Base-by-base conservation (phyloP, 2,113 vertebrate species). In the Bolborhynchus lineola region DNA sequence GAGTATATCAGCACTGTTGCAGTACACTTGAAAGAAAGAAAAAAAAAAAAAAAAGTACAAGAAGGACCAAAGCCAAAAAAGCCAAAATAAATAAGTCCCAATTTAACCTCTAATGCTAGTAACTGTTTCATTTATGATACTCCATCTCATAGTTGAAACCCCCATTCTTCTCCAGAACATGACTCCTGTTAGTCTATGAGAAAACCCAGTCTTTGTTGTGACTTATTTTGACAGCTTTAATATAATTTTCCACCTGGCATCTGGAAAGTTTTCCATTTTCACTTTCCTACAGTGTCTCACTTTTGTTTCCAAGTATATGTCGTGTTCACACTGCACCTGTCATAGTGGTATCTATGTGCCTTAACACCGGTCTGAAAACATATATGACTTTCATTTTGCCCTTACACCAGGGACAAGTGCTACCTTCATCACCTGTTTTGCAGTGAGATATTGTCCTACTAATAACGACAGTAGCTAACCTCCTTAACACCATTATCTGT, bases 151-250 rank as follows among this genome's bases (percentile, higher is more conserved):
- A 60, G 72, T 0, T 84, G 52, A 77, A 95, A 94, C 64, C 62
- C 82, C 47, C 29, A 13, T 76, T 91, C 76, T 79, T 74, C 78
- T 92, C 44, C 46, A 79, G 81, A 91, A 94, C 77, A 92, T 55
- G 95, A 92, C 94, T 96, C 81, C 44, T 82, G 86, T 85, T 96
- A 96, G 83, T 81, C 95, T 91, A 86, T 0, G 39, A 86, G 92
- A 92, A 89, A 95, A 86, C 59, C 55, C 84, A 91, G 46, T 65
- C 75, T 91, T 63, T 96, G 90, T 95, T 97, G 90, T 97, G 95
- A 96, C 92, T 97, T 90, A 95, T 86, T 96, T 94, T 96, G 96
- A 95, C 91, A 96, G 91, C 46, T 97, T 97, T 96, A 95, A 89
- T 97, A 94, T 57, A 3, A 95, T 94, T 91, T 94, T 87, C 91